A percentile compares a stretch with the other conserved stretches of the same genome.
Conservation (phyloP, 2,113 vertebrate species). For the Gracilinanus agilis region DNA sequence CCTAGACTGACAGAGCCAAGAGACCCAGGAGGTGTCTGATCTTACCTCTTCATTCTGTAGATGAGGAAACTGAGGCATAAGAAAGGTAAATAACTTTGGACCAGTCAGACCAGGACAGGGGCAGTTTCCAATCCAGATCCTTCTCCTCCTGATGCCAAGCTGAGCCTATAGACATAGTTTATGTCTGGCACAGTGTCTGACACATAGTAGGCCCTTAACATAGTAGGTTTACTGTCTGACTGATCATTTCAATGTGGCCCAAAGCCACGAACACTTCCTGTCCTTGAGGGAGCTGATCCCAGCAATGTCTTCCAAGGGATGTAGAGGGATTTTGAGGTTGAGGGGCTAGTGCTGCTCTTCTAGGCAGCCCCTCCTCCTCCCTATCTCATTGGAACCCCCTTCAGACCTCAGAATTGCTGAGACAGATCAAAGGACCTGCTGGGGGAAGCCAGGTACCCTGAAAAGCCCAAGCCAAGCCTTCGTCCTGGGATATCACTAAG, state of each 20-base stretch:
- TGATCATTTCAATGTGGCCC: neutral
- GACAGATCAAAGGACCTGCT: slow-evolving; percentile 59
- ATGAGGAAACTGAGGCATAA: no score
- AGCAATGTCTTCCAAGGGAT: neutral
- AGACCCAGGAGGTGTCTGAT: neutral
- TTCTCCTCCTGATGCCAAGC: no score
- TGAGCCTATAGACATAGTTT: neutral
- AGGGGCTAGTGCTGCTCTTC: no score
- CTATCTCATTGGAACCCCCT: slow-evolving; percentile 67
- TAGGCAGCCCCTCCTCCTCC: slow-evolving; percentile 59
- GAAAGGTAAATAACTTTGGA: no score
- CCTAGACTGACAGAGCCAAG: neutral
- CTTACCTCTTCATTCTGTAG: no score
- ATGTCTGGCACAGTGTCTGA: neutral
- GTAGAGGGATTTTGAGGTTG: neutral
- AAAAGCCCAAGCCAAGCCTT: slow-evolving; percentile 62
- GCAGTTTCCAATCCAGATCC: no score
- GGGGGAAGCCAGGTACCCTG: slow-evolving; percentile 62
- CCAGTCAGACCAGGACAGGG: no score
- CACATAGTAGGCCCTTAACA: neutral
- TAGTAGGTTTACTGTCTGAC: no score
- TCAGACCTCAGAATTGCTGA: slow-evolving; percentile 44
- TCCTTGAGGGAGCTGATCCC: neutral
- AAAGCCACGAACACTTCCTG: neutral
- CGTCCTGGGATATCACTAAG: slow-evolving; percentile 71